A percentile compares a stretch with the other conserved stretches of the same genome.
phyloP scores from a whole-genome alignment of 2,797 vertebrate genomes.

The Halcyon leucocephala region DNA sequence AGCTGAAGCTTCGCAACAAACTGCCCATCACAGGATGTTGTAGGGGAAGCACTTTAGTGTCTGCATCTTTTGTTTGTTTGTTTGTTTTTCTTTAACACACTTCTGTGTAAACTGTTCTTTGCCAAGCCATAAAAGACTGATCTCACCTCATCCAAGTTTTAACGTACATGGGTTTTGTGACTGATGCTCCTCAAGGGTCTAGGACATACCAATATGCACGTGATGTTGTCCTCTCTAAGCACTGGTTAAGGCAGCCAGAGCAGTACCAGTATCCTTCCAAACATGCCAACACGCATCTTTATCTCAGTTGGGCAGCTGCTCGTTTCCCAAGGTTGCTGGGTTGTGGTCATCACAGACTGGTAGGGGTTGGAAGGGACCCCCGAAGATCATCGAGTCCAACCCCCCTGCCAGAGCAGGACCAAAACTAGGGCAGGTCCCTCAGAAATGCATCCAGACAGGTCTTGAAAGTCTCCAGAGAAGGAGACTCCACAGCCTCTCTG shows the following conservation, averaged over 20 bases:
- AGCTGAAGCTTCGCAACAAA: background rate
- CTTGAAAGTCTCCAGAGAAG: too few species aligned
- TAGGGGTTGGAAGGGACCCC: too few species aligned
- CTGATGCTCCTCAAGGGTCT: background rate
- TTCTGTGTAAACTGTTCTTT: background rate
- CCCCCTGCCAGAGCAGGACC: too few species aligned
- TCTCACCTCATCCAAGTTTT: background rate
- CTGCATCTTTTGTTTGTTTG: rapidly evolving
- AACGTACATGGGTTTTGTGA: background rate
- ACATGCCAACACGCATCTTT: rapidly evolving
- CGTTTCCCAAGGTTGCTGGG: background rate
- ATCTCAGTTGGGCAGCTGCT: background rate
- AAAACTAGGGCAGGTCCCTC: too few species aligned
- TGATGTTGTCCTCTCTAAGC: background rate
- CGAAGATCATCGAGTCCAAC: too few species aligned
- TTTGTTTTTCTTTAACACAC: background rate
- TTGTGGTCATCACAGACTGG: background rate
- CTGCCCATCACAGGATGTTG: background rate
- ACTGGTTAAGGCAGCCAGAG: too few species aligned
- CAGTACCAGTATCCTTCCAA: background rate
- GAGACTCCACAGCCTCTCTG: too few species aligned
- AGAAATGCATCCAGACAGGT: too few species aligned
- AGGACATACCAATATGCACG: background rate
- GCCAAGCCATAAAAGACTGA: background rate
- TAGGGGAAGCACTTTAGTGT: background rate